Evolutionary conservation across 2,113 vertebrate species (phyloP).

Genomic region (Elephas maximus): DNA sequence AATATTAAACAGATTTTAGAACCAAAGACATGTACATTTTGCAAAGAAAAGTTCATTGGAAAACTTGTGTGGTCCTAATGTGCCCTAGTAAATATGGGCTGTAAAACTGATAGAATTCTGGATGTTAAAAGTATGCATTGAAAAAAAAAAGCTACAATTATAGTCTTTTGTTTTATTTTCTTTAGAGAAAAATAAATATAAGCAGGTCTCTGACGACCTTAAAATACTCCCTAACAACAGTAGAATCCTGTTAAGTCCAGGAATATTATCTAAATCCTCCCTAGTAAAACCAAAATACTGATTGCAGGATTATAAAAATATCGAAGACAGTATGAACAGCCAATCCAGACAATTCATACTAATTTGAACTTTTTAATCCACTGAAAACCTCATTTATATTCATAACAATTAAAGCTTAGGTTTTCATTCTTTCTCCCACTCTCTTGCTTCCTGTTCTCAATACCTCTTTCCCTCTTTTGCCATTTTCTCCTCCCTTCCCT

Average conservation of each 20-base stretch:
- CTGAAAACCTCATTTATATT: neutral
- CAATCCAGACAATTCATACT: neutral
- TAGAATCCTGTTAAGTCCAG: neutral
- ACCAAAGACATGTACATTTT: neutral
- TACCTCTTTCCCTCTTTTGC: neutral
- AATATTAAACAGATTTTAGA: constrained; percentile 30
- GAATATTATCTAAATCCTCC: neutral
- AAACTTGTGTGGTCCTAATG: neutral
- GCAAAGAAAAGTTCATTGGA: neutral
- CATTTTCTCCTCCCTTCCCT: neutral
- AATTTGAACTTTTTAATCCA: neutral
- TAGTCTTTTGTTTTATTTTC: neutral
- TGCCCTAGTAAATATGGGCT: neutral
- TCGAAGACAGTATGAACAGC: neutral
- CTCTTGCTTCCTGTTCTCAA: neutral
- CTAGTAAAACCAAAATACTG: neutral
- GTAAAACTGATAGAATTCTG: constrained; percentile 4
- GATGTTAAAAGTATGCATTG: neutral
- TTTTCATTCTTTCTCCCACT: neutral
- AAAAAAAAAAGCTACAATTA: constrained; percentile 8
- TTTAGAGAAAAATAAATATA: constrained; percentile 33
- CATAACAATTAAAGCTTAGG: neutral
- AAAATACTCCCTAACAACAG: neutral
- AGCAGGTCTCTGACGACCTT: neutral
- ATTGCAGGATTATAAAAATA: neutral